Percentiles rank a stretch among this genome's conserved stretches.
These are phyloP conservation scores for Streptopelia turtur DNA, from an alignment of 2,797 vertebrate genomes.

Conservation along the genomic window DNA sequence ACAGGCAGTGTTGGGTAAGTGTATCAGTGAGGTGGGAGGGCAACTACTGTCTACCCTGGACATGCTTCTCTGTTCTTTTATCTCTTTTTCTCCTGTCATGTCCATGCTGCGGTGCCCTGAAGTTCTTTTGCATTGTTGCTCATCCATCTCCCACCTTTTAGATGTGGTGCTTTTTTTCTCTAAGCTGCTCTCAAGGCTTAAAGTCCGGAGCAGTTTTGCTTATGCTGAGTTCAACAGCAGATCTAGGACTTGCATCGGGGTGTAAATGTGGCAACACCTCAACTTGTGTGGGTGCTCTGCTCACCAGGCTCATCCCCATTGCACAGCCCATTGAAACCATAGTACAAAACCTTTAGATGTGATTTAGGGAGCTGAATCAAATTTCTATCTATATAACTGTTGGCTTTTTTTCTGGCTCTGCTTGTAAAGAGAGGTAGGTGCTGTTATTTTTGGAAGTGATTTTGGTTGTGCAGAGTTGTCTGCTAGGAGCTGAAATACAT, in stretches of 20 bases:
- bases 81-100: neutral
- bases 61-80: neutral
- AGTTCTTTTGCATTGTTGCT: neutral
- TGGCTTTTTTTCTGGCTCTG: neutral
- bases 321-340: neutral
- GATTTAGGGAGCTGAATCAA: neutral
- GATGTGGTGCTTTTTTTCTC: neutral
- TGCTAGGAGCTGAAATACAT: conserved; percentile 22
- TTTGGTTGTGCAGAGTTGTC: neutral
- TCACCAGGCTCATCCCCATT: rapidly evolving
- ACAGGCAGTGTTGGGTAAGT: neutral
- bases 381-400: neutral
- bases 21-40: neutral
- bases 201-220: neutral
- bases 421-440: neutral
- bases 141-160: neutral
- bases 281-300: neutral
- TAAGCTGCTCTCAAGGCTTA: neutral
- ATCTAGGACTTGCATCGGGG: neutral
- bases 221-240: neutral
- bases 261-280: neutral
- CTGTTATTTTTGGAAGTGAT: conserved; percentile 37
- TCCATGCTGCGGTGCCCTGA: neutral
- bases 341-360: neutral
- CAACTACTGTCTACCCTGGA: neutral